A percentile compares a stretch with the other conserved stretches of the same genome.
phyloP scores from a whole-genome alignment of 2,797 vertebrate species.

The Otolemur crassicaudatus region DNA sequence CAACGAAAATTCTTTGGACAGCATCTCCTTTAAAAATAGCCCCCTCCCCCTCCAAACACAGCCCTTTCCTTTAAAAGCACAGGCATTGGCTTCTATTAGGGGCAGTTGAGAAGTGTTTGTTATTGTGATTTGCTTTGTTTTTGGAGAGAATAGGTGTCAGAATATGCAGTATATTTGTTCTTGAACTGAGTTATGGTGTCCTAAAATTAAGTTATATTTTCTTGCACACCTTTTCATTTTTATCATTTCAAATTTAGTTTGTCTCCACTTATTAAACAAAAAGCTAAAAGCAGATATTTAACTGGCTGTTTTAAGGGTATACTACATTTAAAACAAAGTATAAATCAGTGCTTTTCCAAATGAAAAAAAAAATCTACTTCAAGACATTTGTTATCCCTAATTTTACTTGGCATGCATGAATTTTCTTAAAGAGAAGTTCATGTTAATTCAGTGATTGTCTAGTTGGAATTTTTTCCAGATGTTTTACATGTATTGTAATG shows the following conservation, averaged over 20 bases:
- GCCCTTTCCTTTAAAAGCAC: not conserved
- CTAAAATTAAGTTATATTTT: slow-evolving; percentile 22
- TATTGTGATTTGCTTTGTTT: slow-evolving; percentile 14
- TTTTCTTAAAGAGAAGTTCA: slow-evolving; percentile 43
- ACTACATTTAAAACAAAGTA: not conserved
- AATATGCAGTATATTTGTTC: slow-evolving; percentile 15
- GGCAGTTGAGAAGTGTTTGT: not conserved
- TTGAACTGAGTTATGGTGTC: not conserved
- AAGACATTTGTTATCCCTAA: not conserved
- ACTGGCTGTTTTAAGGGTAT: not conserved
- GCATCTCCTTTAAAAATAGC: not conserved
- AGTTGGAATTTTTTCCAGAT: not conserved
- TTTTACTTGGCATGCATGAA: slow-evolving; percentile 2
- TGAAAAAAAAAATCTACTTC: not conserved
- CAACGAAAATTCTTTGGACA: not conserved
- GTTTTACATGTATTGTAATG: slow-evolving; percentile 43
- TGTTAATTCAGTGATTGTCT: not conserved
- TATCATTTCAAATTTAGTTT: slow-evolving; percentile 35
- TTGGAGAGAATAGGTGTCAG: not conserved
- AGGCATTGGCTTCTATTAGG: not conserved
- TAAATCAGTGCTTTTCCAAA: not conserved
- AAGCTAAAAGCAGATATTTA: slow-evolving; percentile 27
- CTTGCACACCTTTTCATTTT: not conserved
- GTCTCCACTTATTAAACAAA: not conserved
- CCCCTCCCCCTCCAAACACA: not conserved